Evolutionary conservation across 2,113 vertebrate species (phyloP), one percentile per base, ranked within the genome.

Genomic region (Notothenia rossii): DNA sequence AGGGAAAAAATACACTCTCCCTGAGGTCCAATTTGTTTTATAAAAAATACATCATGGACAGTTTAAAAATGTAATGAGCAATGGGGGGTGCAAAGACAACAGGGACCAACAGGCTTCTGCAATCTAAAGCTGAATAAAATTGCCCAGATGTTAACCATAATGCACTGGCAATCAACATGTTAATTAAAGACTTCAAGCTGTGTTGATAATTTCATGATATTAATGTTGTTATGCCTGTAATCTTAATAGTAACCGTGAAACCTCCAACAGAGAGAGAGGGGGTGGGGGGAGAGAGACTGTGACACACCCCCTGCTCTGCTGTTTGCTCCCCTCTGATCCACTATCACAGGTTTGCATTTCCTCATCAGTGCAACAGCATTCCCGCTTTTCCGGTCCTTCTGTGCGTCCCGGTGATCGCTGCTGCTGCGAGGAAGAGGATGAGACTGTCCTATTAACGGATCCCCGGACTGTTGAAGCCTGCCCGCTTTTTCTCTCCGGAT

Each of bases 261-360:
- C 36, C 36, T 40, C 36, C 7, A 40, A 40, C 36, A 64, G 66
- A 25, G 50, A 51, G 63, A 17, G 50, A 49, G 43, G 33, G 25
- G 61, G 33, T 25, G 29, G 45, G 59, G 70, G 25, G 82, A n/a
- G 68, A 12, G 70, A 8, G 67, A 13, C 49, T 64, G 75, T 72
- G 87, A 77, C 79, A 66, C 82, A 74, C 79, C 76, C 51, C 75
- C 83, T 33, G 71, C 55, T 69, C 75, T 61, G 74, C 75, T 53
- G 69, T 72, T 71, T 48, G 70, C 63, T n/a, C 75, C 88, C 67
- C 84, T 74, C 72, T 7, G 81, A 87, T 87, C 88, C 79, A 46
- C 61, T 54, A 65, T 81, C 86, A 85, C 43, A 69, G 50, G 69
- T 58, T 48, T 67, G 64, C 68, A 18, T 81, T 84, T 68, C 60